Evolutionary conservation across 2,797 vertebrate species (phyloP), one percentile per base, ranked within the genome.

Genomic region (Dromococcyx pavoninus): DNA sequence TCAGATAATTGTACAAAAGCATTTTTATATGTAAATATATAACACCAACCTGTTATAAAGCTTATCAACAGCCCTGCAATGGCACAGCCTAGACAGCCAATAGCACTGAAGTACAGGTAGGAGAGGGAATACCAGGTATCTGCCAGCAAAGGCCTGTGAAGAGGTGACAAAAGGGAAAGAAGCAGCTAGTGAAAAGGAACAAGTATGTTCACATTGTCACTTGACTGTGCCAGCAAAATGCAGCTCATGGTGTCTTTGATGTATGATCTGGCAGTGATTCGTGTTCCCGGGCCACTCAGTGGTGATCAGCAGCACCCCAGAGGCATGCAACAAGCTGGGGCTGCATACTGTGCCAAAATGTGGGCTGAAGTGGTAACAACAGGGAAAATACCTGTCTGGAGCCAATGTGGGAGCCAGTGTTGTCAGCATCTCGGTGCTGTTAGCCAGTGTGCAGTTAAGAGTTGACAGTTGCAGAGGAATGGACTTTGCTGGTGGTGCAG

Each of bases 71-170:
- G 33, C 25, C 98, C 98, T 11, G 77, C 50, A 64, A 94, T 74
- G 43, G 97, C 60, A 33, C 98, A 97, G 22, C 93, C 97, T 22
- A 98, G 71, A 75, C 98, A 99, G 91, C 98, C 98, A 6, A 98
- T 96, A 21, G 98, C 93, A 69, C 98, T 98, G 87, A 97, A 98
- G 97, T 99, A 98, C 75, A 98, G 98, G 96, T 99, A 98, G 86
- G 98, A 98, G 69, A 98, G 84, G 2, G 97, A 98, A 89, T 99
- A 99, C 98, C 98, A 99, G 72, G 93, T 96, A 7, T 99, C 98
- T 86, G 98, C 98, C 82, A 98, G 91, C 13, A 87, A 66, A 30
- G 98, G 97, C 92, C 98, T 98, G 97, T 57, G 54, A 71, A 77
- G 41, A 60, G 37, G 77, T 48, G 67, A 88, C 39, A 86, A 70